Conservation (phyloP, 2,888 invertebrate species). For the Epirrhoe tristata region DNA sequence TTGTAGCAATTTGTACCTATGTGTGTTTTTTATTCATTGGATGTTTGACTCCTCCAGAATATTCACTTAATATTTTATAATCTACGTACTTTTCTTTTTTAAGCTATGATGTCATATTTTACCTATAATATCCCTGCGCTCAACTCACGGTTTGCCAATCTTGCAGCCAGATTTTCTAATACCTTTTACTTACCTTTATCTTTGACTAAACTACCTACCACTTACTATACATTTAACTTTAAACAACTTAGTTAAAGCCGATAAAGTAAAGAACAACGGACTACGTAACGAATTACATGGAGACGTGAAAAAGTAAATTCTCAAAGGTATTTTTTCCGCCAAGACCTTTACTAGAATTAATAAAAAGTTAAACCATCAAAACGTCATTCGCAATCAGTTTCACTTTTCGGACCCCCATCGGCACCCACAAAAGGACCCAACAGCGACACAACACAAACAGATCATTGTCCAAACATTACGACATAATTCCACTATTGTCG, state of each 20-base stretch:
- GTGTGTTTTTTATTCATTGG: not conserved
- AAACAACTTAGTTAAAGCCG: not conserved
- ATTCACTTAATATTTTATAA: too few species aligned
- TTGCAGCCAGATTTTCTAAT: too few species aligned
- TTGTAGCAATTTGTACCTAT: constrained; percentile 17
- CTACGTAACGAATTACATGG: constrained; percentile 11
- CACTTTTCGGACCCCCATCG: constrained; percentile 54
- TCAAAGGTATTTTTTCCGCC: constrained; percentile 9
- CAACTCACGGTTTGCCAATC: too few species aligned
- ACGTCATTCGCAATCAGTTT: constrained; percentile 44
- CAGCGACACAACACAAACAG: constrained; percentile 62
- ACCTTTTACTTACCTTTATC: too few species aligned
- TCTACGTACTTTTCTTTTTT: too few species aligned
- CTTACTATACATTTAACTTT: too few species aligned
- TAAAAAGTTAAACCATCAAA: constrained; percentile 53
- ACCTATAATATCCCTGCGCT: too few species aligned
- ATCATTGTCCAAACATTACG: constrained; percentile 71
- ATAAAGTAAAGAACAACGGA: too few species aligned
- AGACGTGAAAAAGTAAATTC: constrained; percentile 16
- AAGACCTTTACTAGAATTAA: constrained; percentile 28
- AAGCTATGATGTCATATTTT: too few species aligned
- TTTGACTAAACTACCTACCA: too few species aligned
- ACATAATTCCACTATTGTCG: constrained; percentile 68
- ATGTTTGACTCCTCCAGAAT: too few species aligned
- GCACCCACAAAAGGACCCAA: constrained; percentile 58